Evolutionary conservation across 2,797 vertebrate species (phyloP).

Genomic region (Epinephelus coioides): DNA sequence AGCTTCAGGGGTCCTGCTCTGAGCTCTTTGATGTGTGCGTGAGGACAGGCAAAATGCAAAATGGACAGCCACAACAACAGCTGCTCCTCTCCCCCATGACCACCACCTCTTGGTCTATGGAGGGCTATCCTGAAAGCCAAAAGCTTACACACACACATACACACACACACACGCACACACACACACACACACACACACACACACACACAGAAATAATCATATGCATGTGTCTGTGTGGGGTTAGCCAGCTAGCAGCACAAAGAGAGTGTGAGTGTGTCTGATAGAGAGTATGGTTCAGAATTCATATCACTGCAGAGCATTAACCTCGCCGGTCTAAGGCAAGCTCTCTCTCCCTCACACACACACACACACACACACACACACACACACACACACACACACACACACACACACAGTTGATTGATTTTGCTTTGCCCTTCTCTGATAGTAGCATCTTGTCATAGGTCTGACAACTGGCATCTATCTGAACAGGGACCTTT

Average conservation of each 20-base stretch:
- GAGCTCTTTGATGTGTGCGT: conserved; percentile 53
- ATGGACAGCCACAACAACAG: conserved; percentile 63
- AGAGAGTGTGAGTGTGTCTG: conserved; percentile 29
- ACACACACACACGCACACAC: background rate
- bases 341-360: conserved; percentile 6
- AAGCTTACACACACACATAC: background rate
- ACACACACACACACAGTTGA: conserved; percentile 21
- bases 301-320: conserved; percentile 33
- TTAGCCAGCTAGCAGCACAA: conserved; percentile 27
- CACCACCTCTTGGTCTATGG: conserved; percentile 6
- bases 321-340: conserved; percentile 24
- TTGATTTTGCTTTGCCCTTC: conserved; percentile 32
- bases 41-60: conserved; percentile 56
- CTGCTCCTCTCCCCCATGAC: conserved; percentile 58
- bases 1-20: conserved; percentile 48
- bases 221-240: conserved; percentile 26
- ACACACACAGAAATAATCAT: conserved; percentile 21
- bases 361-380: background rate
- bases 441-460: conserved; percentile 14
- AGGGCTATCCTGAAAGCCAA: conserved; percentile 17
- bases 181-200: background rate
- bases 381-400: conserved; percentile 5
- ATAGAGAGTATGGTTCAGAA: conserved; percentile 39
- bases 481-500: conserved; percentile 21
- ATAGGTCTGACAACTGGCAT: conserved; percentile 25